Evolutionary conservation across 2,888 invertebrate species (phyloP).

Genomic region (Proisotoma minuta): DNA sequence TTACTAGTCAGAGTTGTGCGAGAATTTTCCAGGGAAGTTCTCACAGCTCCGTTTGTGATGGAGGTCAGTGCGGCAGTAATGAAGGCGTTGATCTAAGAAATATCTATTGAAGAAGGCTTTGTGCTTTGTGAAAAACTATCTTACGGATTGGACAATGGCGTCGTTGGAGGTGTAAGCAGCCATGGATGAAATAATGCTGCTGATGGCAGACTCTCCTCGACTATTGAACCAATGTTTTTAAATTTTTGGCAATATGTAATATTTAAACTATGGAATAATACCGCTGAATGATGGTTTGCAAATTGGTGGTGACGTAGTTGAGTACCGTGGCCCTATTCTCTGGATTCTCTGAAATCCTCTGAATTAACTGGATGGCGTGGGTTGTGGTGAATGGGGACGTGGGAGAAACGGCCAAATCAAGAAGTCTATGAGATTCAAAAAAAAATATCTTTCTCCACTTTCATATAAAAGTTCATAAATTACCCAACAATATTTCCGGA

Average conservation of each 20-base stretch:
- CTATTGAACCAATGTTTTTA: not conserved
- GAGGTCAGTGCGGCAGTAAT: not conserved
- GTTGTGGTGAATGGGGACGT: not conserved
- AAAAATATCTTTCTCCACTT: no score
- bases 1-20: not conserved
- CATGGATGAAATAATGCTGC: not conserved
- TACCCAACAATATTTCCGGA: not conserved
- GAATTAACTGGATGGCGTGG: constrained; percentile 1
- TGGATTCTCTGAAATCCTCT: constrained; percentile 2
- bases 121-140: not conserved
- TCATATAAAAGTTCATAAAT: no score
- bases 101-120: not conserved
- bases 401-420: not conserved
- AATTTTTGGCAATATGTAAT: not conserved
- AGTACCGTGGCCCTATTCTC: not conserved
- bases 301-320: not conserved
- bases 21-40: not conserved
- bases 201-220: not conserved
- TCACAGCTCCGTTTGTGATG: not conserved
- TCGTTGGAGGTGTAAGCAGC: not conserved
- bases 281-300: not conserved
- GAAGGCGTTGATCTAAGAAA: not conserved
- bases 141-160: not conserved
- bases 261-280: not conserved
- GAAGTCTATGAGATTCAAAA: not conserved